Base-by-base conservation (phyloP, 2,888 invertebrate species). In the Pseudeuparius sepicola region DNA sequence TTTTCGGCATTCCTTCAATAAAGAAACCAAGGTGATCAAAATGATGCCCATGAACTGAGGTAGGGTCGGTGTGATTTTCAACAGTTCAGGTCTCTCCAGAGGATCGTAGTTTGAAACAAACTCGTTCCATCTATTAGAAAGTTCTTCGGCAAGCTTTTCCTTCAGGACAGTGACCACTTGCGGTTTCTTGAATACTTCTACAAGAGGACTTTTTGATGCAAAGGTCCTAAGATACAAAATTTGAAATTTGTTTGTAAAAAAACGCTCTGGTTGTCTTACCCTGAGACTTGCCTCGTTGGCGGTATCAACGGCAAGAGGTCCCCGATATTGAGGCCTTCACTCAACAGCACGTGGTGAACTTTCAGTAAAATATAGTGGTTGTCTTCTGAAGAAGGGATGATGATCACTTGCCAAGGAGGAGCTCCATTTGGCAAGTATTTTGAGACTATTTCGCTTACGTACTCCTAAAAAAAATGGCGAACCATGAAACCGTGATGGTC, bases 341-440 rank as follows among this genome's bases (percentile, higher is more conserved):
- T 74, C 3, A 85, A 65, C 2, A 86, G 65, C 15, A 86, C 60
- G 50, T 87, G 87, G 52, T 87, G 87, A 1, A 81, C 71, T 36
- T 85, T 69, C 4, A 84, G 66, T 15, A 87, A 57, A 18, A 83
- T 65, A 50, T 78, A 81, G 53, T 78, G 85, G 45, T 65, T 57
- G 42, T 67, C 64, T 20, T 73, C 71, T 32, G 73, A 69, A 1
- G 57, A 53, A 1, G 81, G 80, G 48, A 86, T 79, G 2, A 85
- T 67, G 23, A 78, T 73, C 34, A 85, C 73, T 54, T 87, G 86
- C 87, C 87, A 87, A 9, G 85, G 85, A 0, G 87, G 76, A 36
- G 75, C 66, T 34, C 77, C 75, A 2, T 65, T 63, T 4, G 82
- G 75, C 35, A 87, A 71, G 54, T 80, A 82, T 62, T 84, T 85